Conservation (phyloP, 2,888 invertebrate species). For the Drosophila koepferae region DNA sequence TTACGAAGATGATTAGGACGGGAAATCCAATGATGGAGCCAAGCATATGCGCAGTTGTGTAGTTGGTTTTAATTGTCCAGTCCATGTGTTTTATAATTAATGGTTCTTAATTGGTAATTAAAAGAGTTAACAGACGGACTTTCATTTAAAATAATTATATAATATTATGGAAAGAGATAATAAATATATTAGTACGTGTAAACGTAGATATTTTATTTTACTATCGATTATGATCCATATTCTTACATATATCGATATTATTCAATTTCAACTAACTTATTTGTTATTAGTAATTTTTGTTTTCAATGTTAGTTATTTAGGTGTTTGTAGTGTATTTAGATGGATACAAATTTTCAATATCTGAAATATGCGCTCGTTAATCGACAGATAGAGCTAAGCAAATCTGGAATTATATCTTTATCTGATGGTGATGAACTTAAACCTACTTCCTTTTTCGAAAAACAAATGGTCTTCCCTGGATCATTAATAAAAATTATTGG, state of each 20-base stretch:
- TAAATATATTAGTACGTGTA: neutral
- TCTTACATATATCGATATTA: slow-evolving; percentile 27
- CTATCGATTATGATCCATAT: neutral
- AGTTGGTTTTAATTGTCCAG: no score
- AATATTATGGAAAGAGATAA: no score
- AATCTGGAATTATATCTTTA: slow-evolving; percentile 40
- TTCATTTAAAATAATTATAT: no score
- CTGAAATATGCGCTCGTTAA: slow-evolving; percentile 67
- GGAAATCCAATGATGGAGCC: no score
- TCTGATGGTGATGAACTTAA: slow-evolving; percentile 26
- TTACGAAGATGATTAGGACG: no score
- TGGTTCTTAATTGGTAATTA: no score
- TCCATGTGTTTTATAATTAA: no score
- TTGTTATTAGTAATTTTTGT: slow-evolving; percentile 52
- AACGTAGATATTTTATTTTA: neutral
- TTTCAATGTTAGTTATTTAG: slow-evolving; percentile 36
- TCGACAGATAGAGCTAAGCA: slow-evolving; percentile 48
- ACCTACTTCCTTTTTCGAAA: slow-evolving; percentile 23
- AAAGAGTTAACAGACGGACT: no score
- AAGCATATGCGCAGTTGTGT: no score
- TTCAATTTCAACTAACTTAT: slow-evolving; percentile 26
- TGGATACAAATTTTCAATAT: slow-evolving; percentile 42
- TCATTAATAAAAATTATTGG: slow-evolving; percentile 69
- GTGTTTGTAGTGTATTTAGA: slow-evolving; percentile 35
- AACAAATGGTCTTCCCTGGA: slow-evolving; percentile 59